Evolutionary conservation across 2,113 vertebrate genomes (phyloP), one percentile per base, ranked within the genome.

Genomic region (Sturnira hondurensis): DNA sequence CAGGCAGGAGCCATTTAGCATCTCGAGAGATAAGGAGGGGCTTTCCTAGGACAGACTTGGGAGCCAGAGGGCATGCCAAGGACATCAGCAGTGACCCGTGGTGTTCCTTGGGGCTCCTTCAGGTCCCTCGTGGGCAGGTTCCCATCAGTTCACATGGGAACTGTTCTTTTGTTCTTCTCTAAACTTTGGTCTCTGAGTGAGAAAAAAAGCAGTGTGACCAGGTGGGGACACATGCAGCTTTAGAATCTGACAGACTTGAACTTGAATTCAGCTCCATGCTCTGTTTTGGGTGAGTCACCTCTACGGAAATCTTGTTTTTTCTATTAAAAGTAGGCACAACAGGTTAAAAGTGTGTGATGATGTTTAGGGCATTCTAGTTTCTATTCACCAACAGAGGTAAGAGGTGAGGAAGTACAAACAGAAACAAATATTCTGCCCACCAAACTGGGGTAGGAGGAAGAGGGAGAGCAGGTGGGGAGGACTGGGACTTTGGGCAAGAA

Each of bases 401-500:
- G 88, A 77, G 10, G 2, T 7, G 1, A 43, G 13, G 68, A 33
- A 26, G 24, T 3, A 11, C 22, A n/a, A 73, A 80, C 15, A 20
- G 5, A 86, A 73, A 36, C 3, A 36, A 20, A 31, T 58, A 36
- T 16, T 43, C 31, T 9, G 50, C 73, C 41, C 43, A 4, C 28
- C 31, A 20, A 36, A 50, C 26, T 28, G 43, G 65, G 33, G 43
- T 17, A 13, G 58, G 67, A 67, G 61, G n/a, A 56, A 33, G 70
- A n/a, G 15, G 36, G 26, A 9, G 12, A 7, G 19, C 1, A 5
- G 41, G 26, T 1, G 12, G 38, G n/a, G 7, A 14, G 45, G 17
- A 4, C 7, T 6, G 26, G 20, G 16, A 15, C 4, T 4, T 0
- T 2, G 31, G 24, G 4, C 2, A n/a, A n/a, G n/a, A n/a, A n/a